Base-by-base conservation (phyloP, 2,888 invertebrate genomes). In the Amphipyra tragopoginis region DNA sequence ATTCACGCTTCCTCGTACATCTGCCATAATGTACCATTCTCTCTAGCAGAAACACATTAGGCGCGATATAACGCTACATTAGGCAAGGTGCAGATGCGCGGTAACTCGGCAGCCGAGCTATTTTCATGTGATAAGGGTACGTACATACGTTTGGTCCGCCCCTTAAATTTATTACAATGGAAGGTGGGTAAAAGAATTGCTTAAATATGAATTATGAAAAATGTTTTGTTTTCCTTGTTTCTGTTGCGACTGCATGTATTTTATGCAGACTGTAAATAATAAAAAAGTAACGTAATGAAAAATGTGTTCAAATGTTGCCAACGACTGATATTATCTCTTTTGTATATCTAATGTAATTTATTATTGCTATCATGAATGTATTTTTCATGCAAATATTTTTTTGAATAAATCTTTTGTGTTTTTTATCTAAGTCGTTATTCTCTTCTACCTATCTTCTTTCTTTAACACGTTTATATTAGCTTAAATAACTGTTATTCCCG, bases 71-170 rank as follows among this genome's bases (percentile, higher is more conserved):
- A 78, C 80, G 85, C 64, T 81, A 84, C 84, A 85, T 85, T 82
- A 84, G 72, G 80, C 76, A 56, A 67, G 79, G 77, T 85, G 83
- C 85, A 85, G 85, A 85, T 84, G 85, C 77, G 75, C 77, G 64
- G 73, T 71, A 75, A 63, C 59, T 56, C 71, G 53, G 62, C 66
- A 68, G 58, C 53, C 61, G 67, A 76, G 75, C 80, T 63, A 78
- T 79, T 83, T 81, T 70, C 72, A 59, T 67, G 77, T 83, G 85
- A 85, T 85, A 84, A 81, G 82, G 81, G 85, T 82, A 76, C 55
- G 54, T 70, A 77, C 72, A 75, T 66, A 72, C 60, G 75, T 76
- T 69, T 69, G 72, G 65, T 67, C 55, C 63, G 61, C 71, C 58
- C 65, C 63, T 75, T 66, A 77, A 82, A 83, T 84, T 81, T 84